Percentiles rank a stretch among this genome's conserved stretches.
These are phyloP conservation scores for Stercorarius parasiticus DNA, from an alignment of 2,113 vertebrate genomes.

Conservation along the genomic window DNA sequence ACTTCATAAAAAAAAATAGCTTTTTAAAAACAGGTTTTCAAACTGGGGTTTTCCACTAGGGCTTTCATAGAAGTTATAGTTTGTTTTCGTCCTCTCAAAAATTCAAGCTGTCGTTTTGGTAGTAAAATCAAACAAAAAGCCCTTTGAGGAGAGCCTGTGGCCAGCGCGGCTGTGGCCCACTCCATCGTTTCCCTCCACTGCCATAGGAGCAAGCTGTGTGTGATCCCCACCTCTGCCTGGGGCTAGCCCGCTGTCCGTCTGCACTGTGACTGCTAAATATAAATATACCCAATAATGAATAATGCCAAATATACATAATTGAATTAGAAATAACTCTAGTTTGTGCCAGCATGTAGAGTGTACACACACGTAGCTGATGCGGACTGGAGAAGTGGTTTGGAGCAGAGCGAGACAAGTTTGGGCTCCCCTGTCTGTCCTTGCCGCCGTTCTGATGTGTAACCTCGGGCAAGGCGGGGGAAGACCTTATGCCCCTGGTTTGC, in stretches of 20 bases:
- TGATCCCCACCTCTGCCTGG: neutral
- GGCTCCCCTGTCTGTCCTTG: neutral
- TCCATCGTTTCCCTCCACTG: neutral
- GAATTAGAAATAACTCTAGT: neutral
- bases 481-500: neutral
- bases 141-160: neutral
- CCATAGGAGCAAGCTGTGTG: neutral
- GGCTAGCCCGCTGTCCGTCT: neutral
- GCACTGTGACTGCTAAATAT: neutral
- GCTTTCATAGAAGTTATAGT: neutral
- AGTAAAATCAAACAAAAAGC: neutral
- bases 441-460: neutral
- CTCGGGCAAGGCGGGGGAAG: neutral
- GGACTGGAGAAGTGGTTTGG: neutral
- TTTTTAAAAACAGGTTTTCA: neutral
- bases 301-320: neutral
- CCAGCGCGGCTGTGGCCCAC: accelerated
- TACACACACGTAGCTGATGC: neutral
- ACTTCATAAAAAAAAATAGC: neutral
- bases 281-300: neutral
- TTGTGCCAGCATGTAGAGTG: neutral
- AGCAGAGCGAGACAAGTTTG: neutral
- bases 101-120: neutral
- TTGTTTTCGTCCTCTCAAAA: neutral
- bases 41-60: neutral